Evolutionary conservation across 1,140 invertebrate species (phyloP), one percentile per base, ranked within the genome.

Genomic region (Aleiodes sp.): DNA sequence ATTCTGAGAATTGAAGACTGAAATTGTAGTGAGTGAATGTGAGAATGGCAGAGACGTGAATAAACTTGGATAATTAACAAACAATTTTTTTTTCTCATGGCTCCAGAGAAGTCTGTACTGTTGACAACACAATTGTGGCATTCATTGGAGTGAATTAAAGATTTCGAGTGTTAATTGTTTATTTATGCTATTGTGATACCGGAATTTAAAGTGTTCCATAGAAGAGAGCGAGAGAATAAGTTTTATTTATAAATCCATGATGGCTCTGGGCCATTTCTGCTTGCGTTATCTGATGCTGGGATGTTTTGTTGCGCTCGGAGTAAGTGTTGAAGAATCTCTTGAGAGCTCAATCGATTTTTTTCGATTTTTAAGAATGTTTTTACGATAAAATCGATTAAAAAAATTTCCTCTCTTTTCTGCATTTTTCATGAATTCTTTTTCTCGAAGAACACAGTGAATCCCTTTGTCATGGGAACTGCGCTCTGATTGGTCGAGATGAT

Each of bases 251-350:
- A 68, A 46, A 21, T 46, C 16, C 21, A 57, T 26, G 9, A 68
- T 68, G 66, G 39, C 57, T 33, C n/a, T 16, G 4, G 28, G 33
- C 28, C 31, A 46, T 33, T 33, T 31, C 16, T 83, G 81, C 63
- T 71, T 80, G 6, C 77, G 75, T 3, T 82, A 77, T 16, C 70
- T 81, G 37, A 75, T 82, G n/a, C 46, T 80, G 12, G 64, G 41
- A 7, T 76, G 75, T 65, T 73, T 78, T 29, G 57, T 83, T 41
- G n/a, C 82, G 9, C 68, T 82, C 21, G 80, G 76, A 10, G 82
- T 83, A 75, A 82, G 82, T 83, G 39, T 14, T 62, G 37, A 41
- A 56, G 41, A 60, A 4, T 46, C 14, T 33, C 14, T 52, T 37
- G n/a, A n/a, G n/a, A n/a, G n/a, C n/a, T n/a, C n/a, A n/a, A n/a